phyloP scores from a whole-genome alignment of 2,113 vertebrate genomes.

The Cyprinodon variegatus region DNA sequence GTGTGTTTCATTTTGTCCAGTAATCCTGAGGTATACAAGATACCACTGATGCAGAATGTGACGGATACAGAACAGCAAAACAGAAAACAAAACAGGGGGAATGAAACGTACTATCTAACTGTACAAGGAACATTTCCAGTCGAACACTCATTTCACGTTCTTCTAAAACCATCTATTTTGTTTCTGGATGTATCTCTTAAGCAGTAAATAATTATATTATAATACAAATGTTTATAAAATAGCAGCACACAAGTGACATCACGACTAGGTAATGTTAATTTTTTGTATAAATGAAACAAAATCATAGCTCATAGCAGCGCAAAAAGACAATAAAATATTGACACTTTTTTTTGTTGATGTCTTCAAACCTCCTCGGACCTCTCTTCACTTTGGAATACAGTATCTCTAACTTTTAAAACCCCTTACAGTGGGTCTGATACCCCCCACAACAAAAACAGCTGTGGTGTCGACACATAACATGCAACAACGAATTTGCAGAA shows the following conservation, averaged over 20 bases:
- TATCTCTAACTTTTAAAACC: constrained; percentile 82
- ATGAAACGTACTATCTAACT: constrained; percentile 83
- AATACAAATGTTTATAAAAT: constrained; percentile 99
- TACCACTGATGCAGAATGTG: constrained; percentile 89
- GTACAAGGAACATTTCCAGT: constrained; percentile 96
- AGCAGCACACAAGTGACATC: constrained; percentile 99
- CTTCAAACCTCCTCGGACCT: constrained; percentile 86
- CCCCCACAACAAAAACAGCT: constrained; percentile 67
- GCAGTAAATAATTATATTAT: constrained; percentile 99
- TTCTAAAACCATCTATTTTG: constrained; percentile 93
- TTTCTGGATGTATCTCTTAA: constrained; percentile 92
- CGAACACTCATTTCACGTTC: constrained; percentile 89
- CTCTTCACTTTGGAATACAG: constrained; percentile 88
- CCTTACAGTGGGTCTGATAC: constrained; percentile 77
- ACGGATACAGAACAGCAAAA: constrained; percentile 79
- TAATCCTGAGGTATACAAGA: constrained; percentile 96
- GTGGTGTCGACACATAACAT: constrained; percentile 73
- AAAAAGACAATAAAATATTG: constrained; percentile 87
- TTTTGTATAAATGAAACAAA: constrained; percentile 95
- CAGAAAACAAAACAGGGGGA: constrained; percentile 65
- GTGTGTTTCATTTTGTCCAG: constrained; percentile 83
- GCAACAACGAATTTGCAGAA: constrained; percentile 71
- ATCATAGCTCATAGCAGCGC: constrained; percentile 99
- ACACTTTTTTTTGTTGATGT: constrained; percentile 84
- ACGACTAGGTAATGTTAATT: constrained; percentile 99